Evolutionary conservation across 2,888 invertebrate genomes (phyloP).

Genomic region (Coleophora flavipennella): DNA sequence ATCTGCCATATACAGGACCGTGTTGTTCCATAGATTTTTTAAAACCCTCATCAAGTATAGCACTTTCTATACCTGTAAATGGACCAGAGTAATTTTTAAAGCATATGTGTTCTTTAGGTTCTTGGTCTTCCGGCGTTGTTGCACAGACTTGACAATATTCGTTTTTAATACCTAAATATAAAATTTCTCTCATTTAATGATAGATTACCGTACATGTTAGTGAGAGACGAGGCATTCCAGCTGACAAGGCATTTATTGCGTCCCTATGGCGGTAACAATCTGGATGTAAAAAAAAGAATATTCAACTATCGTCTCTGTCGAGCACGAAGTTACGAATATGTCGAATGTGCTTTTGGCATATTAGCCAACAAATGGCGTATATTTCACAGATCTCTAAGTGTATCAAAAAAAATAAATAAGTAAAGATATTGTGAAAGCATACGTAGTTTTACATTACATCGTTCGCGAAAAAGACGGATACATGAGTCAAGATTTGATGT

Average conservation of each 20-base stretch:
- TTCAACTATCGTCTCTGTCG: slow-evolving; percentile 7
- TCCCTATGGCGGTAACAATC: slow-evolving; percentile 3
- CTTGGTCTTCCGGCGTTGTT: too few species aligned
- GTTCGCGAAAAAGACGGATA: slow-evolving; percentile 8
- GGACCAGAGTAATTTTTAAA: too few species aligned
- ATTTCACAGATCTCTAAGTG: slow-evolving; percentile 3
- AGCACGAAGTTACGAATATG: slow-evolving; percentile 6
- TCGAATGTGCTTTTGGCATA: slow-evolving; percentile 11
- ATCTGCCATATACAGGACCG: too few species aligned
- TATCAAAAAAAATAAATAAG: slow-evolving; percentile 3
- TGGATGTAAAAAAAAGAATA: slow-evolving; percentile 3
- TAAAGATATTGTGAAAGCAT: slow-evolving; percentile 7
- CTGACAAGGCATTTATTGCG: not conserved
- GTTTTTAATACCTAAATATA: too few species aligned
- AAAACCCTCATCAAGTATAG: too few species aligned
- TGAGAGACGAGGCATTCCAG: slow-evolving; percentile 8
- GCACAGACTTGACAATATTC: too few species aligned
- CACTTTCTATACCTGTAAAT: too few species aligned
- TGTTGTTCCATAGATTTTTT: too few species aligned
- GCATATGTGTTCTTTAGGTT: too few species aligned
- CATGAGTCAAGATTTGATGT: slow-evolving; percentile 6
- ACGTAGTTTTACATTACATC: slow-evolving; percentile 10
- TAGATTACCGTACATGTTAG: slow-evolving; percentile 7
- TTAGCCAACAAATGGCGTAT: slow-evolving; percentile 8
- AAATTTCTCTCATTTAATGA: too few species aligned